Percentiles rank a stretch among this genome's conserved stretches.
Evolutionary conservation across 1,140 invertebrate species (phyloP).

Genomic region (Liolophura sinensis): DNA sequence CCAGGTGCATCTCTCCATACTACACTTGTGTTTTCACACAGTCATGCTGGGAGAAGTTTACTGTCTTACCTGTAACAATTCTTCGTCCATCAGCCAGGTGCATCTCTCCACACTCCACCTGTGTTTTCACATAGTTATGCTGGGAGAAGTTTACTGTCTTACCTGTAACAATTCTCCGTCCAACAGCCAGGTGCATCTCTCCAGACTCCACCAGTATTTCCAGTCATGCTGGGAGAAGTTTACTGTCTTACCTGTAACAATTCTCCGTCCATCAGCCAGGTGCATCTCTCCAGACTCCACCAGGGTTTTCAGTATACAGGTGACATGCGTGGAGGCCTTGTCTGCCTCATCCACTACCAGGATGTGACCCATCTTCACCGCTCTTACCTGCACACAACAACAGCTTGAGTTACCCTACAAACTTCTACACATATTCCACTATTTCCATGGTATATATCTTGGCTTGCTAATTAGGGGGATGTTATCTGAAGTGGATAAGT

Average conservation of each 20-base stretch:
- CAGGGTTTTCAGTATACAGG: slow-evolving; percentile 91
- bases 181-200: slow-evolving; percentile 94
- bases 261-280: slow-evolving; percentile 88
- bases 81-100: slow-evolving; percentile 85
- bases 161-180: slow-evolving; percentile 75
- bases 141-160: not conserved
- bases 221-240: slow-evolving; percentile 60
- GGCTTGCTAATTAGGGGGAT: too few relatives aligned
- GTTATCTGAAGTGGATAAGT: too few relatives aligned
- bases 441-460: too few relatives aligned
- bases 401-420: too few relatives aligned
- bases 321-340: slow-evolving; percentile 95
- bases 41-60: too few relatives aligned
- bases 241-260: slow-evolving; percentile 63
- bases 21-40: slow-evolving; percentile 84
- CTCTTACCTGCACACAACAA: slow-evolving; percentile 61
- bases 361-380: slow-evolving; percentile 85
- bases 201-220: slow-evolving; percentile 93
- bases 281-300: slow-evolving; percentile 95
- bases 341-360: slow-evolving; percentile 96
- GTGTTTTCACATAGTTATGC: slow-evolving; percentile 70
- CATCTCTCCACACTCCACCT: slow-evolving; percentile 92
- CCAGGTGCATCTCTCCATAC: slow-evolving; percentile 88
- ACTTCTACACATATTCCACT: too few relatives aligned
- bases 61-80: slow-evolving; percentile 65